Evolutionary conservation across 2,888 invertebrate genomes (phyloP), one percentile per base, ranked within the genome.

Genomic region (Holacanthella duospinosa): DNA sequence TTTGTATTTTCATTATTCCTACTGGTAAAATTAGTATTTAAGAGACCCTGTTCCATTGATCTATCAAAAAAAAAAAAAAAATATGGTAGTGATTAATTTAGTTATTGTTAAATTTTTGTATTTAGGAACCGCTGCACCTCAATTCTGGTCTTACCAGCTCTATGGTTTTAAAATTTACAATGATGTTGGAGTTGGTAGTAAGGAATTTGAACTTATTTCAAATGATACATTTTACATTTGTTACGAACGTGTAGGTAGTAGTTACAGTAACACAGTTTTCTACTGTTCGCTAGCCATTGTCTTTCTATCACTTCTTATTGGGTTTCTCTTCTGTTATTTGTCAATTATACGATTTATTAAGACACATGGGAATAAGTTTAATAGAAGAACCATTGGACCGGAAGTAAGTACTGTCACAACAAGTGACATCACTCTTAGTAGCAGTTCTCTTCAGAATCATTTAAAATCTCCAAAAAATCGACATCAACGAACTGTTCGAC

Each of bases 401-500:
- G 57, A 29, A 57, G 3, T 19, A 4, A 57, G 21, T 6, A 21
- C 29, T 6, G 29, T 12, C 6, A 55, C 19, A 6, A 28, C 25
- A 6, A 55, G 55, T 27, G 27, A 27, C 4, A 3, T 29, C 9
- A 28, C 55, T 4, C 6, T 26, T 4, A 26, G 25, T 27, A 55
- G 9, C 25, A 26, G 9, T 21, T 4, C 9, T 24, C 25, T 12
- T 12, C 6, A 9, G 21, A 55, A 21, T 3, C 27, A 25, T 4
- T 48, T 21, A 4, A 48, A 9, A 9, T 48, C 21, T 25, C 55
- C 55, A 12, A 12, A n/a, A n/a, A 27, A 55, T 26, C 43, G 66
- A 36, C 68, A 70, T 44, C 55, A 54, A 1, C 78, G 82, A 59
- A 83, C 83, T 64, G 82, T 84, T 62, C 79, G 78, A 66, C 78